Conservation (phyloP, 1,140 invertebrate species). For the Lepidotrigona ventralis region DNA sequence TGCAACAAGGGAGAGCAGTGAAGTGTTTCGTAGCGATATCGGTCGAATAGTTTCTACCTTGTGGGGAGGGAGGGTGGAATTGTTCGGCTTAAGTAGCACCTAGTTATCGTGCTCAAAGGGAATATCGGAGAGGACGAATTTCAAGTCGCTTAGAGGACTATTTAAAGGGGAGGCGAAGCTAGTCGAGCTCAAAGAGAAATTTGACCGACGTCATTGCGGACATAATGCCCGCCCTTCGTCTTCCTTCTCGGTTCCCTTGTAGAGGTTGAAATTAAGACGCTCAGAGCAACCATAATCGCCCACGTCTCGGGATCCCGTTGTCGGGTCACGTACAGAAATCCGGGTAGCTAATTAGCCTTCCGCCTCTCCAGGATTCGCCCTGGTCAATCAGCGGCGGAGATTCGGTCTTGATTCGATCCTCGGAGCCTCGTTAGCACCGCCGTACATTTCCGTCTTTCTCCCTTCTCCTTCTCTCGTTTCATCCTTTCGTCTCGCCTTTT, state of each 20-base stretch:
- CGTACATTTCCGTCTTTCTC: slow-evolving; percentile 49
- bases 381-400: slow-evolving; percentile 67
- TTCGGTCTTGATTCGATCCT: slow-evolving; percentile 68
- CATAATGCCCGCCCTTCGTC: slow-evolving; percentile 22
- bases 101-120: slow-evolving; percentile 57
- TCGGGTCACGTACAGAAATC: slow-evolving; percentile 66
- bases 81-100: slow-evolving; percentile 54
- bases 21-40: background rate
- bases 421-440: slow-evolving; percentile 63
- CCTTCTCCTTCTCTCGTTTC: background rate
- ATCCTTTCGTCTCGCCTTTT: background rate
- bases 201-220: slow-evolving; percentile 51
- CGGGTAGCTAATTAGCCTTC: slow-evolving; percentile 66
- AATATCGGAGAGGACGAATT: slow-evolving; percentile 55
- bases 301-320: slow-evolving; percentile 64
- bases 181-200: slow-evolving; percentile 60
- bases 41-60: background rate
- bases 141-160: slow-evolving; percentile 41
- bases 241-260: slow-evolving; percentile 1
- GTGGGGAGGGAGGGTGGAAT: slow-evolving; percentile 10
- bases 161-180: slow-evolving; percentile 18
- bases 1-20: too few relatives aligned
- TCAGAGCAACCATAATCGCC: slow-evolving; percentile 64
- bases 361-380: slow-evolving; percentile 57
- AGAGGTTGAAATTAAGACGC: slow-evolving; percentile 63